A percentile compares a stretch with the other conserved stretches of the same genome.
Conservation (phyloP, 2,888 invertebrate genomes). For the Chrysotoxum bicinctum region DNA sequence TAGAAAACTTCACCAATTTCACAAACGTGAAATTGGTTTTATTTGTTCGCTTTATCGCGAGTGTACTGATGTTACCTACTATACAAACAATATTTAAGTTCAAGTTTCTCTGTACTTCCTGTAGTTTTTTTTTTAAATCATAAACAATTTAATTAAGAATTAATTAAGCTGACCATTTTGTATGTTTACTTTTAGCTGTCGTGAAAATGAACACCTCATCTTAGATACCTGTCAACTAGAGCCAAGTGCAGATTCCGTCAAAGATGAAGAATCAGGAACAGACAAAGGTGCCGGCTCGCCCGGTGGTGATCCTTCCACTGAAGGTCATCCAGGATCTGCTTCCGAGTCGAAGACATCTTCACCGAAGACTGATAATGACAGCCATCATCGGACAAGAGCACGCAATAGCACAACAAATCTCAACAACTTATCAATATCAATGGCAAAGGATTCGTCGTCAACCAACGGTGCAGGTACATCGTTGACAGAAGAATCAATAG, state of each 20-base stretch:
- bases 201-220: slow-evolving; percentile 93
- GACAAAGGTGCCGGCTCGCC: slow-evolving; percentile 95
- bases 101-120: no score
- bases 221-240: slow-evolving; percentile 97
- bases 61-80: background rate
- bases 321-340: slow-evolving; percentile 81
- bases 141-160: background rate
- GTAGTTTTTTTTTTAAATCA: background rate
- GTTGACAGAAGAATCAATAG: slow-evolving; percentile 69
- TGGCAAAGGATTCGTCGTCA: slow-evolving; percentile 78
- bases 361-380: slow-evolving; percentile 81
- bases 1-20: background rate
- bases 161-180: background rate
- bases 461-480: slow-evolving; percentile 66
- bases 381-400: slow-evolving; percentile 75
- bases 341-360: slow-evolving; percentile 80
- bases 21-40: background rate
- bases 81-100: no score
- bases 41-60: background rate
- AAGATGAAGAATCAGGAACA: slow-evolving; percentile 88
- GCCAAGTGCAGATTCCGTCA: slow-evolving; percentile 88
- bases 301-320: slow-evolving; percentile 87
- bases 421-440: slow-evolving; percentile 75
- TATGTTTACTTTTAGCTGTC: slow-evolving; percentile 75
- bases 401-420: slow-evolving; percentile 78